Evolutionary conservation across 2,113 vertebrate species (phyloP), one percentile per base, ranked within the genome.

Genomic region (Maccullochella peelii): DNA sequence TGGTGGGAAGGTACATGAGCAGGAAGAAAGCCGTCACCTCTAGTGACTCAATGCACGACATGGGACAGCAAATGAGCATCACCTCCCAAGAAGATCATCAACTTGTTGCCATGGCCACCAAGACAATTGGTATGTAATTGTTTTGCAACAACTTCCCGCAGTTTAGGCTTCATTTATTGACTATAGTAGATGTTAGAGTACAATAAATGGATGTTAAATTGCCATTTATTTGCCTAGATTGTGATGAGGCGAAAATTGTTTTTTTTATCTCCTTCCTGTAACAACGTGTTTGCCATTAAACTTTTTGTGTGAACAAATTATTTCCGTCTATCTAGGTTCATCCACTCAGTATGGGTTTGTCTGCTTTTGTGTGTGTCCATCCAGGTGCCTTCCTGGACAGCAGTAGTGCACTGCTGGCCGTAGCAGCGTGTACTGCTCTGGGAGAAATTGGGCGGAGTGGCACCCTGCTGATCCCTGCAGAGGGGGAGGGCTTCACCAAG

Each of bases 391-490:
- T 99, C 93, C 93, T 99, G 95, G 96, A 97, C 74, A 98, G 95
- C 87, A 94, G 94, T 0, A 97, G 96, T 80, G 93, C 97, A 0
- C 88, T 98, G 55, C 93, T 99, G 14, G 89, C 96, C 25, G 92
- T 99, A 50, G 98, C 98, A 85, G 97, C 98, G 20, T 97, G 97
- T 79, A 98, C 96, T 0, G 97, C 98, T 73, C 91, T 99, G 62
- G 98, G 98, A 30, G 98, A 99, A 94, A 97, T 99, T 20, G 97
- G 97, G 36, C 96, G 98, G 14, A 99, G 97, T 1, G 97, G 98
- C 1, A 82, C 95, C 25, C 95, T 99, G 80, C 95, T 97, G 5
- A 96, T 99, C 59, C 96, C 96, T 36, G 93, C 91, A 0, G 97
- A 98, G 59, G 98, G 98, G 4, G 86, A 95, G 25, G 97, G 97